Base-by-base conservation (phyloP, 2,888 invertebrate species). In the Abrostola tripartita region DNA sequence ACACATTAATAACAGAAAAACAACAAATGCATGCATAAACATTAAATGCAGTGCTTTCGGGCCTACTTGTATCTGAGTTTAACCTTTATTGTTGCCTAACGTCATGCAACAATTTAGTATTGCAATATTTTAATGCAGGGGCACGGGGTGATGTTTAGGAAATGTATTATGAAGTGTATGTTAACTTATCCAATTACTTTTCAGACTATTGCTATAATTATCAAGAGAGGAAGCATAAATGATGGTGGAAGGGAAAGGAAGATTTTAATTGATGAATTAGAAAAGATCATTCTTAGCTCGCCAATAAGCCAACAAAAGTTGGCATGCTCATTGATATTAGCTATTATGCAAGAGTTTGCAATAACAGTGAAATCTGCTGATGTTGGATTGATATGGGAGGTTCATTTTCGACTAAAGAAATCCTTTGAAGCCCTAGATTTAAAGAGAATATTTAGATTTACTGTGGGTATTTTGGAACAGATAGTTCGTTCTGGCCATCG, bases 331-430 rank as follows among this genome's bases (percentile, higher is more conserved):
- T 95, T 98, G 57, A 96, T 99, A 81, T 95, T 96, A 61, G 96
- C 98, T 9, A 94, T 99, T 52, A 96, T 98, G 95, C 97, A 98
- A 93, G 98, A 98, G 89, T 98, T 98, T 92, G 97, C 98, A 8
- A 97, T 96, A 38, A 97, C 98, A 5, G 96, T 97, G 0, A 97
- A 98, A 84, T 97, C 98, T 1, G 97, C 98, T 40, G 98, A 98
- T 90, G 97, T 98, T 10, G 98, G 98, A 6, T 93, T 98, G 54
- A 96, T 98, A 50, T 98, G 98, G 97, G 98, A 98, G 89, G 96
- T 97, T 41, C 98, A 99, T 90, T 96, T 97, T 81, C 96, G 96
- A 84, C 96, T 97, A 38, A 98, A 98, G 89, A 96, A 96, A 81
- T 96, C 97, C 49, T 98, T 99, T 93, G 98, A 98, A 95, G 96